Percentiles rank a stretch among this genome's conserved stretches.
These are phyloP conservation scores for Agrotis exclamationis DNA, from an alignment of 2,888 invertebrate species.

Conservation along the genomic window DNA sequence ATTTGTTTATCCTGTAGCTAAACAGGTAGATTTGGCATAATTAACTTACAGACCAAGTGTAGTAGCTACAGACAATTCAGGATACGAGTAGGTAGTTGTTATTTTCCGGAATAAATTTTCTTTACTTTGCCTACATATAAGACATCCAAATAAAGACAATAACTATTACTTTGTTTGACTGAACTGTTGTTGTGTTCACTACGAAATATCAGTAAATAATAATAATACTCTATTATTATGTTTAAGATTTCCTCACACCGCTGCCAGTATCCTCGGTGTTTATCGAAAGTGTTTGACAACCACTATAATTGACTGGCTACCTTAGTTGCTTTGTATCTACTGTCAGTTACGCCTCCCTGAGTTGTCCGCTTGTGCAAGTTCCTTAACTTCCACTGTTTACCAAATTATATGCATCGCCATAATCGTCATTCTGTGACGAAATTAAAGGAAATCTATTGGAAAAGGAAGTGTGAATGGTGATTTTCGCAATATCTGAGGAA, in stretches of 20 bases:
- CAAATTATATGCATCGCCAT: conserved; percentile 24
- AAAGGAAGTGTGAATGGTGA: conserved; percentile 1
- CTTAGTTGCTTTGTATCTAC: conserved; percentile 49
- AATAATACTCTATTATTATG: conserved; percentile 42
- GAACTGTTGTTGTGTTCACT: not conserved
- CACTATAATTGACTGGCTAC: conserved; percentile 65
- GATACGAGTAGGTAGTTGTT: too few species aligned
- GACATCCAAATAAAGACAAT: not conserved
- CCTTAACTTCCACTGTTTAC: conserved; percentile 52
- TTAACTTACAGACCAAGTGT: too few species aligned
- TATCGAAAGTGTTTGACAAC: conserved; percentile 56
- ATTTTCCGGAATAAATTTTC: too few species aligned
- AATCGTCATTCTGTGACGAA: conserved; percentile 22
- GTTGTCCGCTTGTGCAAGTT: conserved; percentile 62
- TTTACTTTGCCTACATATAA: too few species aligned
- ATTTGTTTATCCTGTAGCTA: too few species aligned
- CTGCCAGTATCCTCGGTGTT: conserved; percentile 45
- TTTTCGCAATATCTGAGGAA: conserved; percentile 7
- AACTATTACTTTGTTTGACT: not conserved
- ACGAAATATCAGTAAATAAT: conserved; percentile 42
- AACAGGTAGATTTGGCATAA: too few species aligned
- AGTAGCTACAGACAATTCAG: too few species aligned
- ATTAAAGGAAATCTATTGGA: conserved; percentile 28
- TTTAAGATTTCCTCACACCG: conserved; percentile 44
- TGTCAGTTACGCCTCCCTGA: conserved; percentile 75